Conservation (phyloP, 2,797 vertebrate genomes). For the Gorsachius magnificus region DNA sequence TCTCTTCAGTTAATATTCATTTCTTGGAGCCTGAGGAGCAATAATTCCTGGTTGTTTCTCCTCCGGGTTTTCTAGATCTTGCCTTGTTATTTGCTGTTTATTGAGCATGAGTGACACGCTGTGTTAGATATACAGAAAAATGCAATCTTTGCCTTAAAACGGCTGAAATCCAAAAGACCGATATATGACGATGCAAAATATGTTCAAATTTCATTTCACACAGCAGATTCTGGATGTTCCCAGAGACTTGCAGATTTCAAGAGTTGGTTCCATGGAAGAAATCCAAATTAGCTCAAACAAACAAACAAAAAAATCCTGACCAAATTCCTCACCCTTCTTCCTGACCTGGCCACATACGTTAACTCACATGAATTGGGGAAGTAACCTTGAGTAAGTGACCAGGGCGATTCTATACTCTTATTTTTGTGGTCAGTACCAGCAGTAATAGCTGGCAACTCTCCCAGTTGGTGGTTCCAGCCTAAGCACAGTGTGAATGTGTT, state of each 20-base stretch:
- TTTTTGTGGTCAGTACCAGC: background rate
- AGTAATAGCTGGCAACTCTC: background rate
- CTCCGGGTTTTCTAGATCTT: background rate
- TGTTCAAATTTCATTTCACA: background rate
- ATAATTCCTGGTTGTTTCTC: slow-evolving; percentile 7
- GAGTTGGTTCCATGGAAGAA: background rate
- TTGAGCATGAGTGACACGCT: background rate
- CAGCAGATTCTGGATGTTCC: background rate
- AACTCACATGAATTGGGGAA: background rate
- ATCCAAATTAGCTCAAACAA: background rate
- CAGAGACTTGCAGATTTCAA: background rate
- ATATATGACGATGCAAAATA: background rate
- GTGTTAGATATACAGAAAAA: background rate
- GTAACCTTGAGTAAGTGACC: background rate
- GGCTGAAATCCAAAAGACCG: background rate
- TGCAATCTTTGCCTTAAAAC: background rate
- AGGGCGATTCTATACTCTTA: background rate
- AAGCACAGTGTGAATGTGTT: background rate
- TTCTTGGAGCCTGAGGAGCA: background rate
- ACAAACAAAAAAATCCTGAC: background rate
- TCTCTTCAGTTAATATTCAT: slow-evolving; percentile 30
- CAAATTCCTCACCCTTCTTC: background rate
- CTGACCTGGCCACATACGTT: background rate
- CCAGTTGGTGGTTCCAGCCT: background rate
- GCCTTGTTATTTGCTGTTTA: background rate